phyloP scores from a whole-genome alignment of 2,113 vertebrate species.

The Callipepla californica region DNA sequence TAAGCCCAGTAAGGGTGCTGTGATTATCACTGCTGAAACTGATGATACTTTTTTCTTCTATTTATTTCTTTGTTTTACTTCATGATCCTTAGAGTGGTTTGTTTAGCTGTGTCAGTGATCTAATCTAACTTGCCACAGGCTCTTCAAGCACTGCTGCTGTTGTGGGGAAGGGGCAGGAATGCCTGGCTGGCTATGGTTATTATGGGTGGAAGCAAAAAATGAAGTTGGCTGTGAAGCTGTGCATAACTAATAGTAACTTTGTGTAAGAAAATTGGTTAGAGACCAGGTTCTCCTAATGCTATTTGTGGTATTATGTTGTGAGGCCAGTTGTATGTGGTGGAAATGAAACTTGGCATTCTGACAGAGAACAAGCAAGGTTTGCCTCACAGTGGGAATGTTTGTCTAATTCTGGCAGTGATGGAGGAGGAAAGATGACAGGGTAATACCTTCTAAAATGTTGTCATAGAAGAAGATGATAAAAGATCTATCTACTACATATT shows the following conservation, averaged over 20 bases:
- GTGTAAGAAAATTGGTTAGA: background rate
- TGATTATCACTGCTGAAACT: background rate
- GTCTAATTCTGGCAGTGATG: background rate
- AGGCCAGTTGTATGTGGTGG: background rate
- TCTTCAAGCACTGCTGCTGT: background rate
- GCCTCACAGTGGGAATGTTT: background rate
- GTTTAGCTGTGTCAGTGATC: background rate
- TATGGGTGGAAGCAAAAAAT: background rate
- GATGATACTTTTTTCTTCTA: background rate
- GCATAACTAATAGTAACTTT: background rate
- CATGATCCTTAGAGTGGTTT: background rate
- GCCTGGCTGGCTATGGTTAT: background rate
- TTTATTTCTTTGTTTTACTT: background rate
- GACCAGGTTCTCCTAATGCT: background rate
- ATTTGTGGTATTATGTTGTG: background rate
- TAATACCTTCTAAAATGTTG: background rate
- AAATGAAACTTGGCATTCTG: background rate
- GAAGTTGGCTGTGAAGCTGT: background rate
- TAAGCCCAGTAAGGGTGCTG: background rate
- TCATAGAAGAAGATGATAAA: background rate
- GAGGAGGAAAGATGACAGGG: background rate
- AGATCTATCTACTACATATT: background rate
- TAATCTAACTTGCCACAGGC: background rate
- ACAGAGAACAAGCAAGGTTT: background rate
- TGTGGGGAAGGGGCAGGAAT: background rate